Conservation (phyloP, 2,113 vertebrate genomes). For the Chaenogobius annularis region DNA sequence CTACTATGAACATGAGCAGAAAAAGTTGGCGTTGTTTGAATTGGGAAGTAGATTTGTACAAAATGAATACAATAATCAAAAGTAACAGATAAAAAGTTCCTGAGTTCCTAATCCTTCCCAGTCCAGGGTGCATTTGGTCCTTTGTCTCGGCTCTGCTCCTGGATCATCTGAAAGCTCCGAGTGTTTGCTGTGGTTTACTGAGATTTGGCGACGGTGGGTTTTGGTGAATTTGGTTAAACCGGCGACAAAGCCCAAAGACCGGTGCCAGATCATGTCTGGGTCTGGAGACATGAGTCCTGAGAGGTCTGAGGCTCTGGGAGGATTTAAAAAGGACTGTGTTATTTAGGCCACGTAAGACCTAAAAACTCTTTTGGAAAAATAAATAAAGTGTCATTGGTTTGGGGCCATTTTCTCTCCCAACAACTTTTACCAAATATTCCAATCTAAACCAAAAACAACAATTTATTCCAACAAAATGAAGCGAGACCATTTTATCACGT, state of each 20-base stretch:
- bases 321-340: background rate
- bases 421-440: too few species aligned
- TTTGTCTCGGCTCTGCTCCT: constrained; percentile 33
- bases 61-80: background rate
- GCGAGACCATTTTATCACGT: too few species aligned
- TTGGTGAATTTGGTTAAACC: constrained; percentile 43
- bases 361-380: too few species aligned
- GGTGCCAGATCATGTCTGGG: constrained; percentile 55
- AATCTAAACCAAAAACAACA: too few species aligned
- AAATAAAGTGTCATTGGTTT: too few species aligned
- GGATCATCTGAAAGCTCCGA: constrained; percentile 35
- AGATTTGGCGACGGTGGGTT: constrained; percentile 4
- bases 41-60: too few species aligned
- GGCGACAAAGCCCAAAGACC: constrained; percentile 42
- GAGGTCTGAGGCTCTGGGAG: background rate
- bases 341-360: too few species aligned
- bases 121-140: constrained; percentile 23
- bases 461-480: too few species aligned
- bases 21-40: too few species aligned
- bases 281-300: constrained; percentile 4
- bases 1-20: too few species aligned
- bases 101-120: background rate
- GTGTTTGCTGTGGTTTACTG: constrained; percentile 40
- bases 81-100: background rate
- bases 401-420: too few species aligned